Base-by-base conservation (phyloP, 1,140 invertebrate genomes). In the Lordiphosa clarofinis region DNA sequence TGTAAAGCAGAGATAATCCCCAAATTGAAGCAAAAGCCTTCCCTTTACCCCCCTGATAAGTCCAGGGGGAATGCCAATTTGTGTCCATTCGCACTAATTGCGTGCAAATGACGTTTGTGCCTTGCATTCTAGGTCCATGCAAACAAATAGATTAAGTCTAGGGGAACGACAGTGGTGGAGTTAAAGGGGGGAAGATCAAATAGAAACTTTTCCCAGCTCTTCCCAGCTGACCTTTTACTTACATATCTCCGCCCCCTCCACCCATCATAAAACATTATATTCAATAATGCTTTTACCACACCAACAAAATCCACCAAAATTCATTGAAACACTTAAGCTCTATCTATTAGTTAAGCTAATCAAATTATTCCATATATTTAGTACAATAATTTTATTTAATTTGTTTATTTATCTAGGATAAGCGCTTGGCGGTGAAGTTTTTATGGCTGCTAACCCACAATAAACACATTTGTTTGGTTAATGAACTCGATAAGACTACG, bases 391-490 rank as follows among this genome's bases (percentile, higher is more conserved):
- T 84, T 84, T 71, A 71, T 84, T 82, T 82, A 82, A 82, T 82
- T 84, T 82, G 76, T 82, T 82, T 84, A 84, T 82, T 84, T 82
- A 82, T 82, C 78, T 69, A 60, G 58, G 58, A 56, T 60, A 73
- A 70, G 63, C 62, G 46, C 9, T 12, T 10, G 24, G 38, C 48
- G 28, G 19, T 7, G n/a, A 28, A 46, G 10, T 38, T 31, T 49
- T 53, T 67, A 56, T 62, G 37, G 50, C 42, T 49, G 40, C 21
- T 43, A 3, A 38, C 28, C 19, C 33, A 38, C 78, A 81, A 81
- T 81, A 81, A 82, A 81, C 72, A 82, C 67, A 81, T 82, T 81
- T 81, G 76, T 84, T 81, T 82, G 68, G 67, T 76, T 82, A 81
- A 81, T 84, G 62, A 81, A 81, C 62, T 64, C 67, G 76, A 81